A percentile compares a stretch with the other conserved stretches of the same genome.
phyloP scores from a whole-genome alignment of 2,113 vertebrate genomes.

The Chaenocephalus aceratus region DNA sequence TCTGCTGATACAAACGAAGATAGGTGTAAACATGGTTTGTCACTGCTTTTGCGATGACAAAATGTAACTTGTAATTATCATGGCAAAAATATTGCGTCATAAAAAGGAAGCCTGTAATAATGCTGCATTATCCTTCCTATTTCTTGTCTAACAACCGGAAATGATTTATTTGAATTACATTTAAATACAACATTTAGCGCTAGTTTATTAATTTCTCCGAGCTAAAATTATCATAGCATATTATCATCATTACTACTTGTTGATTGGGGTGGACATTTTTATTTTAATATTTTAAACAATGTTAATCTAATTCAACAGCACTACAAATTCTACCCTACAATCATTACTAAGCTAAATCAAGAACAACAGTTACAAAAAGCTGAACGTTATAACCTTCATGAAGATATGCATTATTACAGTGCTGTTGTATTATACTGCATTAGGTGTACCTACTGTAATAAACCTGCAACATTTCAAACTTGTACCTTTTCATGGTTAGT shows the following conservation, averaged over 20 bases:
- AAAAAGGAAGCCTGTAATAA: neutral
- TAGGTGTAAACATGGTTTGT: neutral
- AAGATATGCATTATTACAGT: neutral
- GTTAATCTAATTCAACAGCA: too few species aligned
- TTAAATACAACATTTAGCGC: too few species aligned
- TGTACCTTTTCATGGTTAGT: neutral
- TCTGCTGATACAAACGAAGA: neutral
- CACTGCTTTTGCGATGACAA: conserved; percentile 6
- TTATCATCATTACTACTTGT: neutral
- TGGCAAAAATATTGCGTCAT: neutral
- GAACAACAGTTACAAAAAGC: too few species aligned
- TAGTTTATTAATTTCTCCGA: neutral
- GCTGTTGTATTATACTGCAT: neutral
- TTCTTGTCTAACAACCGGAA: neutral
- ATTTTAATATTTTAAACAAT: neutral
- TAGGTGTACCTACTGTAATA: neutral
- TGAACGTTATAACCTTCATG: too few species aligned
- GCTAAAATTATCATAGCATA: neutral
- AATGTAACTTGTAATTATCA: neutral
- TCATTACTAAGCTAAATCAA: neutral
- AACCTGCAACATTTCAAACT: neutral
- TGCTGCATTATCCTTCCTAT: neutral
- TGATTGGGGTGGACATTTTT: too few species aligned
- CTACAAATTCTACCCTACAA: too few species aligned
- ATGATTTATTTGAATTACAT: neutral